Evolutionary conservation across 2,113 vertebrate species (phyloP).

Genomic region (Sinocyclocheilus maitianheensis): DNA sequence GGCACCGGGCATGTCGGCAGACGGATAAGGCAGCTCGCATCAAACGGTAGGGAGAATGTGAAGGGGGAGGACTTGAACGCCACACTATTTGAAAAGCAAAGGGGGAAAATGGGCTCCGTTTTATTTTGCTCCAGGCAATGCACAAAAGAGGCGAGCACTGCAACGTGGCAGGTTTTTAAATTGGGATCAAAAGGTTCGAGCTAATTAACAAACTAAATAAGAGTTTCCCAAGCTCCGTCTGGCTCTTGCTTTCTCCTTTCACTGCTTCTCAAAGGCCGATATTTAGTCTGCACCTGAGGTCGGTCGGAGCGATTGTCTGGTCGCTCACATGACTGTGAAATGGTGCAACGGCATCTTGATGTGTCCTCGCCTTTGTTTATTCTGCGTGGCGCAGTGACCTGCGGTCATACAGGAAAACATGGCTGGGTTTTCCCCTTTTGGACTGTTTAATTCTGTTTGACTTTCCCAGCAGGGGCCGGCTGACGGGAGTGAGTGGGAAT

Average conservation of each 20-base stretch:
- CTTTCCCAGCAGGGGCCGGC: constrained; percentile 63
- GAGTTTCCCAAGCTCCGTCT: constrained; percentile 61
- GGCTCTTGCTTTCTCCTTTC: constrained; percentile 46
- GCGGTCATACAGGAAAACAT: constrained; percentile 45
- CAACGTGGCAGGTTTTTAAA: constrained; percentile 74
- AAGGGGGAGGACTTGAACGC: constrained; percentile 54
- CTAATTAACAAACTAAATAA: constrained; percentile 81
- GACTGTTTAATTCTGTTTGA: constrained; percentile 70
- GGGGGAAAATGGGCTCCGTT: constrained; percentile 60
- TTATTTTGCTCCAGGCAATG: constrained; percentile 70
- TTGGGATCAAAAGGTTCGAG: constrained; percentile 79
- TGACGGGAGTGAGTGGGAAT: constrained; percentile 54
- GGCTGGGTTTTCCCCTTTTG: constrained; percentile 59
- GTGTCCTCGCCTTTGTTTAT: neutral
- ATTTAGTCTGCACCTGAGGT: constrained; percentile 12
- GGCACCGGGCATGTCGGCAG: constrained; percentile 52
- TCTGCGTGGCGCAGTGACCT: constrained; percentile 27
- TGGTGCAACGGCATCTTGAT: neutral
- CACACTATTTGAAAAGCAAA: constrained; percentile 64
- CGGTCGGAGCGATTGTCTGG: neutral
- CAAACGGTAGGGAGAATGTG: constrained; percentile 15
- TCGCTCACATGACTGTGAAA: neutral
- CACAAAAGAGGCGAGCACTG: constrained; percentile 68
- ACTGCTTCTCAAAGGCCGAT: constrained; percentile 40
- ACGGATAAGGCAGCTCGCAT: constrained; percentile 63